phyloP scores from a whole-genome alignment of 2,888 invertebrate species.

The Drosophila kokeensis region DNA sequence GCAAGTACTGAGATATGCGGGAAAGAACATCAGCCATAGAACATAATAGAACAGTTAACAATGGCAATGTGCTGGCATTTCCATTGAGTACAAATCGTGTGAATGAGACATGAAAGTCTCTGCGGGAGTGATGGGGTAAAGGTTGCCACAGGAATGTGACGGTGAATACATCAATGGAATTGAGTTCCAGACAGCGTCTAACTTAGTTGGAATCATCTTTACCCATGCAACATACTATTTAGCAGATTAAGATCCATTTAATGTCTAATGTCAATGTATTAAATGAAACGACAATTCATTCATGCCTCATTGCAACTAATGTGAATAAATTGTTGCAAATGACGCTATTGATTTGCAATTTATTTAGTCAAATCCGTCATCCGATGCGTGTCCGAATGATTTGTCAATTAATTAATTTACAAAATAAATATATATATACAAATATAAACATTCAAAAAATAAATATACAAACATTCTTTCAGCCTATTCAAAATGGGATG shows the following conservation, averaged over 20 bases:
- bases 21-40: conserved; percentile 26
- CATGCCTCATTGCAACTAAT: neutral
- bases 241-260: neutral
- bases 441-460: no score
- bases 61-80: conserved; percentile 44
- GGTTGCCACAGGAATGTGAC: neutral
- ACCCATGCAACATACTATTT: neutral
- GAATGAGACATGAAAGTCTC: neutral
- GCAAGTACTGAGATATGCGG: conserved; percentile 48
- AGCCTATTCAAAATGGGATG: no score
- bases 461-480: no score
- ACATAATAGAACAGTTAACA: conserved; percentile 51
- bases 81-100: conserved; percentile 29
- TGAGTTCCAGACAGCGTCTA: neutral
- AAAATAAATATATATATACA: no score
- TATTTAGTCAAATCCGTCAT: neutral
- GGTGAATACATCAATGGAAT: neutral
- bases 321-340: neutral
- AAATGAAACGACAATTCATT: neutral
- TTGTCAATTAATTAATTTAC: neutral
- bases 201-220: neutral
- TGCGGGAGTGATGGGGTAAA: neutral
- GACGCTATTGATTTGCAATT: neutral
- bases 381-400: no score
- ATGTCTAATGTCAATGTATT: neutral